Conservation (phyloP, 2,113 vertebrate genomes). For the Paramormyrops kingsleyae region DNA sequence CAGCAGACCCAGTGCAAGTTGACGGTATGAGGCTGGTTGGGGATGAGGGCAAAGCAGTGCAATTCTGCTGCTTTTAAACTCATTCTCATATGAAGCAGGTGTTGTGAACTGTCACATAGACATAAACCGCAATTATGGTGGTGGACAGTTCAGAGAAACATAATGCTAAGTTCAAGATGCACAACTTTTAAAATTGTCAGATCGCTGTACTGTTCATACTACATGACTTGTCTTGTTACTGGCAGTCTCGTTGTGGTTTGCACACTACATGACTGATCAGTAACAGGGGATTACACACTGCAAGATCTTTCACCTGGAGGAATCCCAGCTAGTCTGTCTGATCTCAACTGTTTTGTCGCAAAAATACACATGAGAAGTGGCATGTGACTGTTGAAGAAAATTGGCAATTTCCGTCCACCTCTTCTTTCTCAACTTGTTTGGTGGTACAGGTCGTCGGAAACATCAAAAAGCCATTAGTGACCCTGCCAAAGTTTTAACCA, state of each 20-base stretch:
- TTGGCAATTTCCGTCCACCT: background rate
- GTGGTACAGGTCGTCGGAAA: background rate
- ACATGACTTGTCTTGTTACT: too few species aligned
- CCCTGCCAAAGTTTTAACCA: background rate
- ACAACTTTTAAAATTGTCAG: background rate
- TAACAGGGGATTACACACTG: background rate
- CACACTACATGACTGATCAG: background rate
- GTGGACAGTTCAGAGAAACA: background rate
- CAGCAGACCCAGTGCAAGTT: constrained; percentile 56
- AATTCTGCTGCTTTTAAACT: background rate
- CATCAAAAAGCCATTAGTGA: background rate
- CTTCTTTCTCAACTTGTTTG: background rate
- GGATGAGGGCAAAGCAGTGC: background rate
- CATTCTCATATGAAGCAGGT: background rate
- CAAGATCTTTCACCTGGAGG: background rate
- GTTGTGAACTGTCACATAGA: background rate
- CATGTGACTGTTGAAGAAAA: background rate
- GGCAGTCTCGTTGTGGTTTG: too few species aligned
- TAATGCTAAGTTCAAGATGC: background rate
- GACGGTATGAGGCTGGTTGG: constrained; percentile 41
- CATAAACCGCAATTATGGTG: background rate
- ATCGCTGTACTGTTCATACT: background rate
- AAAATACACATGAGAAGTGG: background rate
- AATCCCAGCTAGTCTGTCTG: background rate
- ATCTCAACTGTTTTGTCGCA: background rate